Evolutionary conservation across 2,113 vertebrate genomes (phyloP), one percentile per base, ranked within the genome.

Genomic region (Triplophysa dalaica): DNA sequence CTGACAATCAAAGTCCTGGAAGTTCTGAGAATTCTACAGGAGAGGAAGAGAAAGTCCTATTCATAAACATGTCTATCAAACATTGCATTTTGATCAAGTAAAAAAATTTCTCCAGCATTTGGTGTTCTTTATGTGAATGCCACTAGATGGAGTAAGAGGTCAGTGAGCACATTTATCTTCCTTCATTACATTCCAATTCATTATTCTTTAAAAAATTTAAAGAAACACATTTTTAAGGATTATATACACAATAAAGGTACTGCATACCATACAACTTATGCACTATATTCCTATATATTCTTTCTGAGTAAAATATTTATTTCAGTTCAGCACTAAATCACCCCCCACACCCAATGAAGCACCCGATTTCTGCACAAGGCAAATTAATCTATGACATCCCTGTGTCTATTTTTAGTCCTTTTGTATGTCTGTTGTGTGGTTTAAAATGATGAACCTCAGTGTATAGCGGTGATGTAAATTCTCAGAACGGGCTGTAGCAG

Each of bases 1-100:
- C 95, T 97, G 96, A 87, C 96, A 98, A 91, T 98, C 95, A 38
- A 98, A 98, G 89, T 98, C 96, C 86, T 98, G 96, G 90, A 98
- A 98, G 88, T 95, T 97, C 80, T 94, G 93, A 84, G 94, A 91
- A 75, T 96, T 97, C 96, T 98, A 93, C 86, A 85, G 93, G 84
- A 80, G 86, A 88, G 89, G 91, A 81, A 70, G 24, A 77, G 5
- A 12, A 54, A 63, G 33, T 24, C 7, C 13, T n/a, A 26, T 10
- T 43, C 19, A 21, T 26, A 45, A 19, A 43, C 56, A 26, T 26
- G 22, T 50, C 17, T 48, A 21, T n/a, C 33, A 54, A 43, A 43
- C 48, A 38, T 58, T n/a, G 22, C 16, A 61, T 43, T 17, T 61
- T 41, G n/a, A 56, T 56, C 41, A 69, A 52, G 62, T 65, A 29